These are phyloP conservation scores for Ariopsis seemanni DNA, from an alignment of 2,113 vertebrate species.

Conservation along the genomic window DNA sequence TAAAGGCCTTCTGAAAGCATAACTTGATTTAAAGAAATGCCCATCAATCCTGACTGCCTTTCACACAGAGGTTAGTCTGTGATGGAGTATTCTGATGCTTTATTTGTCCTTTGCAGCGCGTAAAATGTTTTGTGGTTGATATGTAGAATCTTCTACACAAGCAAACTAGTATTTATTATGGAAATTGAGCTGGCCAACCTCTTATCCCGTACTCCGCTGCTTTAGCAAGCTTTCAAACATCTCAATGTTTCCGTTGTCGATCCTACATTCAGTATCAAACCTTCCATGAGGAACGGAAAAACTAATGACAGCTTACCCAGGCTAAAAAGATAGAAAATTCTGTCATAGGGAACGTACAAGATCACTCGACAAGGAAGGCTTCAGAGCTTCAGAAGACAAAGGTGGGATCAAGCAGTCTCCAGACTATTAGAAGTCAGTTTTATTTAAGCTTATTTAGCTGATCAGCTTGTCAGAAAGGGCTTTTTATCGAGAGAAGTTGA, in stretches of 20 bases:
- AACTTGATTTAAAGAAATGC: constrained; percentile 79
- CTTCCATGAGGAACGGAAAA: constrained; percentile 58
- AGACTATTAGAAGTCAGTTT: constrained; percentile 68
- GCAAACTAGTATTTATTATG: not conserved
- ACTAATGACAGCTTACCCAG: constrained; percentile 64
- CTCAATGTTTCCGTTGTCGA: constrained; percentile 40
- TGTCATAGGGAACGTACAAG: constrained; percentile 61
- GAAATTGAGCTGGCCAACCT: not conserved
- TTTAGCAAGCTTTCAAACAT: constrained; percentile 52
- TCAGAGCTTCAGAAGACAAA: constrained; percentile 64
- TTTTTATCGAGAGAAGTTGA: constrained; percentile 60
- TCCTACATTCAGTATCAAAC: constrained; percentile 44
- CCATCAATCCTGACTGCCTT: constrained; percentile 80
- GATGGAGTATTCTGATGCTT: constrained; percentile 32
- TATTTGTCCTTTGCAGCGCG: constrained; percentile 44
- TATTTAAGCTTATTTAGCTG: constrained; percentile 67
- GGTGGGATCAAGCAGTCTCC: constrained; percentile 64
- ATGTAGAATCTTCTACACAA: not conserved
- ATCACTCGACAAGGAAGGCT: constrained; percentile 64
- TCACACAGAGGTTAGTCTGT: constrained; percentile 65
- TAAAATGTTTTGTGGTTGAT: constrained; percentile 13
- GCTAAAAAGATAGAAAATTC: constrained; percentile 64
- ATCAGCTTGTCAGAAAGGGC: constrained; percentile 66
- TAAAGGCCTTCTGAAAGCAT: constrained; percentile 80
- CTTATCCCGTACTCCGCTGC: not conserved